A percentile compares a stretch with the other conserved stretches of the same genome.
phyloP scores from a whole-genome alignment of 2,888 invertebrate genomes.

The Rhabditoides inermis region DNA sequence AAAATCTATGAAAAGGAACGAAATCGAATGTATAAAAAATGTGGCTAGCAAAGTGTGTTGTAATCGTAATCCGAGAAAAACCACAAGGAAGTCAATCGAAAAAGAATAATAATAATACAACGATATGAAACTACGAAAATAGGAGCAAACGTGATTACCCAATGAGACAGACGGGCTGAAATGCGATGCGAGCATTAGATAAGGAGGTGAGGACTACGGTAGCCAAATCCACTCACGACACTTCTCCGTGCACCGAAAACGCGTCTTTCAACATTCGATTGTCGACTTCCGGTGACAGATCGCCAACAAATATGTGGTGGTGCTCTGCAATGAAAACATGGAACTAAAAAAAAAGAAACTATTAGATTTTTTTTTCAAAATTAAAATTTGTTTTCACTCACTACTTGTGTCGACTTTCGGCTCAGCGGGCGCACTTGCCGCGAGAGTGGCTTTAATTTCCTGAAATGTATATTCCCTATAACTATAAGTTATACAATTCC shows the following conservation, averaged over 20 bases:
- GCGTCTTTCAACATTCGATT: slow-evolving; percentile 92
- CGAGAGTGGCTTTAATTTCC: slow-evolving; percentile 98
- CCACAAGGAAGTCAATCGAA: too few species aligned
- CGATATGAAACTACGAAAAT: too few species aligned
- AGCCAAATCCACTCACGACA: too few species aligned
- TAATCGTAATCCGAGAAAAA: too few species aligned
- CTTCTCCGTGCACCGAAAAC: slow-evolving; percentile 95
- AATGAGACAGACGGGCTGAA: too few species aligned
- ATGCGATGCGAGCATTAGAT: too few species aligned
- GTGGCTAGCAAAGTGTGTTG: too few species aligned
- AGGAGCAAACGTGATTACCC: too few species aligned
- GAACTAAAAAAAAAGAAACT: background rate
- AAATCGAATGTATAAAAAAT: too few species aligned
- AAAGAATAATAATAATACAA: too few species aligned
- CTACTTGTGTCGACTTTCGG: slow-evolving; percentile 70
- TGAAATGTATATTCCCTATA: slow-evolving; percentile 37
- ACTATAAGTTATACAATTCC: background rate
- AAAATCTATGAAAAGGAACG: too few species aligned
- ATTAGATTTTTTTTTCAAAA: slow-evolving; percentile 4
- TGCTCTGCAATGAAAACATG: slow-evolving; percentile 62
- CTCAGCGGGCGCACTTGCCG: slow-evolving; percentile 77
- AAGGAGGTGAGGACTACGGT: too few species aligned
- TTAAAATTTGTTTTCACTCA: slow-evolving; percentile 47
- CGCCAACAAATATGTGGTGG: slow-evolving; percentile 98
- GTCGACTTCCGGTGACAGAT: slow-evolving; percentile 96